Conservation (phyloP, 1,140 invertebrate species). For the Oryzaephilus surinamensis region DNA sequence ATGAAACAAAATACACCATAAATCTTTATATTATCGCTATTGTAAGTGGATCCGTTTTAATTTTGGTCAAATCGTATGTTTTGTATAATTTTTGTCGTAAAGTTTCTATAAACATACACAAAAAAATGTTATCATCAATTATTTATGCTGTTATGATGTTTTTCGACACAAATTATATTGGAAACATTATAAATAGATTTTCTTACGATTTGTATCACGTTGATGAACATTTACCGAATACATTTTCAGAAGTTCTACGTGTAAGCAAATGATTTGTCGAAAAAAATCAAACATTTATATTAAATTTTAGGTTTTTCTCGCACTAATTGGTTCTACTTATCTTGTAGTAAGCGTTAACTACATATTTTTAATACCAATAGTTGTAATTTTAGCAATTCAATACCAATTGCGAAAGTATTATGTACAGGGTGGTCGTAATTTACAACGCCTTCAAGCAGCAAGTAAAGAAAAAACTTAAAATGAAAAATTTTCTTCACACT, state of each 20-base stretch:
- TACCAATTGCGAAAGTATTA: neutral
- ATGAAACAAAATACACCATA: no score
- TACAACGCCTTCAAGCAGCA: slow-evolving; percentile 1
- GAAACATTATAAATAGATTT: slow-evolving; percentile 49
- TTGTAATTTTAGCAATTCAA: slow-evolving; percentile 2
- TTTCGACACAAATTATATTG: slow-evolving; percentile 46
- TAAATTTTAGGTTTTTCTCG: slow-evolving; percentile 13
- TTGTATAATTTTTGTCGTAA: no score
- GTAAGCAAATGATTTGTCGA: slow-evolving; percentile 7
- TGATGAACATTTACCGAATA: slow-evolving; percentile 52
- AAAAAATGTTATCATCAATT: no score
- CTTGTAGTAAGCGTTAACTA: slow-evolving; percentile 3
- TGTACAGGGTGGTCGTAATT: slow-evolving; percentile 2
- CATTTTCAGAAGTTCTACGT: slow-evolving; percentile 33
- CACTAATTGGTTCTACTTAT: slow-evolving; percentile 6
- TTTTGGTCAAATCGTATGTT: no score
- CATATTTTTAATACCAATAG: slow-evolving; percentile 1
- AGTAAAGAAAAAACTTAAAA: slow-evolving; percentile 3
- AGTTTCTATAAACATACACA: no score
- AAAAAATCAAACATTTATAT: neutral
- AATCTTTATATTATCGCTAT: no score
- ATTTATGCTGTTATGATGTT: no score
- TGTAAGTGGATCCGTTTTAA: no score
- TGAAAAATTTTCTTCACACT: neutral
- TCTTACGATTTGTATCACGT: slow-evolving; percentile 51